These are phyloP conservation scores for Sycophila texana DNA, from an alignment of 2,888 invertebrate genomes.

Conservation along the genomic window DNA sequence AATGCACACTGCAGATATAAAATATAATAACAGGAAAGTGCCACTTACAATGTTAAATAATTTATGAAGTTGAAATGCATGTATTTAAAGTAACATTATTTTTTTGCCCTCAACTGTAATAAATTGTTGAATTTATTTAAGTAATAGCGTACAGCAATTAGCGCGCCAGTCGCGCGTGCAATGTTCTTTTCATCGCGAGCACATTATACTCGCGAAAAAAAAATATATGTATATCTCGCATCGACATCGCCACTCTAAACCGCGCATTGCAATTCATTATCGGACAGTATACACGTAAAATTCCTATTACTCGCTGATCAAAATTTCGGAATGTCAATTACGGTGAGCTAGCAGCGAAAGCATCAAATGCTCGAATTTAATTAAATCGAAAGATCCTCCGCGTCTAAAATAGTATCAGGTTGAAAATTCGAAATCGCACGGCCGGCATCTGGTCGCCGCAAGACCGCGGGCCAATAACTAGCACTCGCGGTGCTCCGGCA, in stretches of 20 bases:
- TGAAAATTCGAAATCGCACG: neutral
- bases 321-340: neutral
- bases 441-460: neutral
- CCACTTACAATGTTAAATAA: neutral
- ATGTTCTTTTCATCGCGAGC: no score
- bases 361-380: neutral
- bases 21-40: neutral
- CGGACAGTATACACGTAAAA: no score
- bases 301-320: neutral
- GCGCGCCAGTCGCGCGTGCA: no score
- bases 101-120: no score
- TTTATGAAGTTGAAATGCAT: neutral
- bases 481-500: neutral
- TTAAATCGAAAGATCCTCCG: neutral
- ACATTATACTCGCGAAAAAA: no score
- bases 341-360: neutral
- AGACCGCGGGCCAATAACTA: neutral
- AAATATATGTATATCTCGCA: no score
- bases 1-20: conserved; percentile 2
- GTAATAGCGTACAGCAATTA: no score
- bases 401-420: neutral
- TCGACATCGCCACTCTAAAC: no score
- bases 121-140: no score
- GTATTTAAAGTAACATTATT: no score
- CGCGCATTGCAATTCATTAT: no score